Conservation (phyloP, 2,888 invertebrate species). For the Coelinius sp. region DNA sequence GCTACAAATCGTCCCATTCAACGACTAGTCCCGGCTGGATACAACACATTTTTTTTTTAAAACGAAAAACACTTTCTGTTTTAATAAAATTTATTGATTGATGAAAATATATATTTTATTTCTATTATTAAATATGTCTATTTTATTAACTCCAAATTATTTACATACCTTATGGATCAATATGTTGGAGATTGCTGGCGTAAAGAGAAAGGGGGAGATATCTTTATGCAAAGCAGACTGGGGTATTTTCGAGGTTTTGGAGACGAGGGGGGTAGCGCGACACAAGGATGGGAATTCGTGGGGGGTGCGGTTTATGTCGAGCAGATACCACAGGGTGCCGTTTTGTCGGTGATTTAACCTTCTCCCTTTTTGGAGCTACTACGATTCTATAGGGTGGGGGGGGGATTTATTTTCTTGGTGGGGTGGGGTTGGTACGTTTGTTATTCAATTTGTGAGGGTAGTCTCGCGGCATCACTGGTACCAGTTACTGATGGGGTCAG, state of each 20-base stretch:
- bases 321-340: constrained; percentile 56
- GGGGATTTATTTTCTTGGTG: neutral
- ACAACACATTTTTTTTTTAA: neutral
- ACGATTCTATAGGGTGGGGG: neutral
- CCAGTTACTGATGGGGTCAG: constrained; percentile 52
- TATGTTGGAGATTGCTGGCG: constrained; percentile 63
- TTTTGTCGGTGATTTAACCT: constrained; percentile 66
- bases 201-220: constrained; percentile 54
- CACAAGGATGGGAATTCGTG: constrained; percentile 53
- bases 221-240: constrained; percentile 65
- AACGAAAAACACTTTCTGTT: neutral
- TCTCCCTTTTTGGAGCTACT: constrained; percentile 60
- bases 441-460: constrained; percentile 43
- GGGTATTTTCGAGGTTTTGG: constrained; percentile 40
- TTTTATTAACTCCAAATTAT: neutral
- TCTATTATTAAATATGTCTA: constrained; percentile 6
- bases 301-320: constrained; percentile 67
- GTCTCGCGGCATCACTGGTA: constrained; percentile 50
- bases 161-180: constrained; percentile 57
- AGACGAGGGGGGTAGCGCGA: constrained; percentile 43
- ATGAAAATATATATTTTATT: constrained; percentile 10
- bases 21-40: constrained; percentile 22
- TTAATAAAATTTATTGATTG: constrained; percentile 13
- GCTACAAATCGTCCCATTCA: constrained; percentile 46
- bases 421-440: constrained; percentile 18